A percentile compares a stretch with the other conserved stretches of the same genome.
Evolutionary conservation across 2,797 vertebrate species (phyloP).

Genomic region (Champsocephalus gunnari): DNA sequence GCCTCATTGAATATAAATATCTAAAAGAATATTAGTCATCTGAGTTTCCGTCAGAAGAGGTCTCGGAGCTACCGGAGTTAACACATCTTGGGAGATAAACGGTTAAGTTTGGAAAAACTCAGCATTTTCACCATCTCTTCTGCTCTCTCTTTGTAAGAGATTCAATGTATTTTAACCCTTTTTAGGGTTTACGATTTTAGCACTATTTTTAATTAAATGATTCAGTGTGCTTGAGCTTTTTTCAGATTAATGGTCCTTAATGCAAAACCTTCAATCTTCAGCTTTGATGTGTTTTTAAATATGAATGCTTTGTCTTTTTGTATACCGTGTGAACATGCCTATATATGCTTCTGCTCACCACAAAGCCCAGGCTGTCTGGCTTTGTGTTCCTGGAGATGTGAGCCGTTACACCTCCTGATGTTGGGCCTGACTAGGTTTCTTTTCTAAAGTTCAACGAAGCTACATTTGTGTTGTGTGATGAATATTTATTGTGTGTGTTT

Average conservation of each 20-base stretch:
- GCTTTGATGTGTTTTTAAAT: constrained; percentile 29
- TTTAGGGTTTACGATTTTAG: constrained; percentile 63
- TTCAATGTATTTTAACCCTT: constrained; percentile 72
- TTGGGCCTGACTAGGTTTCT: constrained; percentile 47
- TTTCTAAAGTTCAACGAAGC: constrained; percentile 49
- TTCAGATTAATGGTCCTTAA: constrained; percentile 40
- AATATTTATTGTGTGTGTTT: constrained; percentile 75
- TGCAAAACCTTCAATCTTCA: constrained; percentile 29
- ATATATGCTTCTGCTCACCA: constrained; percentile 43
- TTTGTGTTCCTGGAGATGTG: constrained; percentile 10
- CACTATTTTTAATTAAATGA: constrained; percentile 54
- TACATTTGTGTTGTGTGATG: constrained; percentile 66
- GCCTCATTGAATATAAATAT: constrained; percentile 62
- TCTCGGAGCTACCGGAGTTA: constrained; percentile 27
- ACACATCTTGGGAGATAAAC: constrained; percentile 35
- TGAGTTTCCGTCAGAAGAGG: constrained; percentile 40
- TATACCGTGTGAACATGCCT: constrained; percentile 46
- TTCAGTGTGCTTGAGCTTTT: constrained; percentile 46
- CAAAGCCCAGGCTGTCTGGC: constrained; percentile 16
- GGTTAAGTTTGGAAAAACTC: constrained; percentile 47
- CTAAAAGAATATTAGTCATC: constrained; percentile 27
- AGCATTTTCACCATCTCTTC: constrained; percentile 44
- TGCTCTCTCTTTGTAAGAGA: constrained; percentile 85
- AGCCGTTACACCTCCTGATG: constrained; percentile 38
- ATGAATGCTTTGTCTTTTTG: constrained; percentile 54